A percentile compares a stretch with the other conserved stretches of the same genome.
Evolutionary conservation across 2,113 vertebrate species (phyloP).

Genomic region (Campylorhamphus procurvoides): DNA sequence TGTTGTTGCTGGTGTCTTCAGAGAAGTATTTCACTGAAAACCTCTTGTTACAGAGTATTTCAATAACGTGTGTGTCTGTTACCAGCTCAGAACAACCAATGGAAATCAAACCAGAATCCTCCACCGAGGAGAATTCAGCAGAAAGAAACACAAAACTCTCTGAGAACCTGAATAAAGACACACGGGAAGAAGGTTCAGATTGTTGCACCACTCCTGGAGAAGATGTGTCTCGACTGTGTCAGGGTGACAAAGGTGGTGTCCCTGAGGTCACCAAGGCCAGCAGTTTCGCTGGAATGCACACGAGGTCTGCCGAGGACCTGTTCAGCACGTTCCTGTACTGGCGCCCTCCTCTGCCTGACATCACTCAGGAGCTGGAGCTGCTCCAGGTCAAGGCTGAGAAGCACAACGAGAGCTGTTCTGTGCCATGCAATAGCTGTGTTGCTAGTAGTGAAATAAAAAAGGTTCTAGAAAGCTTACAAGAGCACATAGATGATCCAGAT

Average conservation of each 20-base stretch:
- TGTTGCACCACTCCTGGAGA: neutral
- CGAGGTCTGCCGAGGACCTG: slow-evolving; percentile 55
- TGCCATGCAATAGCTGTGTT: slow-evolving; percentile 64
- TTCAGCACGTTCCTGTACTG: slow-evolving; percentile 87
- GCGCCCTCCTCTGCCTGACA: slow-evolving; percentile 87
- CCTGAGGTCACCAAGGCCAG: neutral
- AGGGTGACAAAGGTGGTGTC: neutral
- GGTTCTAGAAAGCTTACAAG: slow-evolving; percentile 85
- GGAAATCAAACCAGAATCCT: neutral
- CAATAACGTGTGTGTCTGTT: neutral
- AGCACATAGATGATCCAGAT: slow-evolving; percentile 85
- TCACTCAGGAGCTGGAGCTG: slow-evolving; percentile 85
- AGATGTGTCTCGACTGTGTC: neutral
- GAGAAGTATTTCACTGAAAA: neutral
- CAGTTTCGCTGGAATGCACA: neutral
- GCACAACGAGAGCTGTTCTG: neutral
- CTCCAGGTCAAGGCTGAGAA: slow-evolving; percentile 68
- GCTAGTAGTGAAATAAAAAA: slow-evolving; percentile 86
- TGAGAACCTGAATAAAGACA: neutral
- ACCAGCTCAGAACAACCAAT: slow-evolving; percentile 22
- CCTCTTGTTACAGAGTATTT: neutral
- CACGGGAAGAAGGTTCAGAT: neutral
- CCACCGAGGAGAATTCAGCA: neutral
- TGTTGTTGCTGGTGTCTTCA: neutral
- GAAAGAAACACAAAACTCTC: neutral